phyloP scores from a whole-genome alignment of 2,797 vertebrate species.

The Aplochiton taeniatus region DNA sequence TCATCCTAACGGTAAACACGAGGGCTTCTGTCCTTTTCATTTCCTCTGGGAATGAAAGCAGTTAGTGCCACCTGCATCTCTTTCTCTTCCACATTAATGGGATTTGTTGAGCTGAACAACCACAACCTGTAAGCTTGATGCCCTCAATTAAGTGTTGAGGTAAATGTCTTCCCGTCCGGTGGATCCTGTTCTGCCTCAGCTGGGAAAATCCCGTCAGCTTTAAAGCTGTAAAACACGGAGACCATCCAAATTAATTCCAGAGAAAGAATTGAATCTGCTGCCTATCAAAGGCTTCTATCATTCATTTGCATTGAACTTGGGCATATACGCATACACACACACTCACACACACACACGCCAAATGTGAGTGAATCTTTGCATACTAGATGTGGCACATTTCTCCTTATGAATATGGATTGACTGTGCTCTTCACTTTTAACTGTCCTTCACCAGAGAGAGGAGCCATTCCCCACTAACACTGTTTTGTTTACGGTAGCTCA shows the following conservation, averaged over 20 bases:
- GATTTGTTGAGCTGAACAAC: too few species aligned
- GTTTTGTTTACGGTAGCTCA: too few species aligned
- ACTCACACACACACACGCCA: neutral
- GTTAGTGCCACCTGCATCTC: too few species aligned
- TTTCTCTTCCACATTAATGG: too few species aligned
- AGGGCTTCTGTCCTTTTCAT: too few species aligned
- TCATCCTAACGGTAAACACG: too few species aligned
- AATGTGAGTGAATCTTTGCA: neutral
- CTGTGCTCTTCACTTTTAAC: neutral
- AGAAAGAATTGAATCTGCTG: neutral
- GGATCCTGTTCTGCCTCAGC: too few species aligned
- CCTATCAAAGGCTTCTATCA: neutral
- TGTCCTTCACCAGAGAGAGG: neutral
- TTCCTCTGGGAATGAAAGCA: too few species aligned
- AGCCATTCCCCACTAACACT: too few species aligned
- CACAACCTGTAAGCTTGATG: too few species aligned
- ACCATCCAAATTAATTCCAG: neutral
- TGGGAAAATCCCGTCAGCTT: neutral
- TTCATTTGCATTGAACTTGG: neutral
- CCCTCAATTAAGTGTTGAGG: too few species aligned
- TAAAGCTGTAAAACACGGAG: neutral
- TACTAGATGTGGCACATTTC: neutral
- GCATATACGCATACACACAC: neutral
- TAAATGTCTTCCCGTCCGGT: too few species aligned
- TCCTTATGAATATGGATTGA: neutral